Evolutionary conservation across 2,888 invertebrate genomes (phyloP).

Genomic region (Iselma pallidipennis): DNA sequence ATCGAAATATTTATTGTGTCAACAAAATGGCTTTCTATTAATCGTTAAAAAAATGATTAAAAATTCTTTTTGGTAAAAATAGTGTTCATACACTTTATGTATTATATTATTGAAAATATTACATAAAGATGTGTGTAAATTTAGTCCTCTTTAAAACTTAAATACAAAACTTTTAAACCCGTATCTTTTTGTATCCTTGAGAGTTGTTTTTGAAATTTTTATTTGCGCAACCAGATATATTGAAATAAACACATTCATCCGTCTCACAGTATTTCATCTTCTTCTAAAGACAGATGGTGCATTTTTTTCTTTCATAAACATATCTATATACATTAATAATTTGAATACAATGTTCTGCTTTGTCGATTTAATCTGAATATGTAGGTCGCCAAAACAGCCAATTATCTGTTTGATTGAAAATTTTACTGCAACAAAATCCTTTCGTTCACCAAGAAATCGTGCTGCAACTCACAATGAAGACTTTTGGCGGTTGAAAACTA

Average conservation of each 20-base stretch:
- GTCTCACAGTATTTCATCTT: constrained; percentile 12
- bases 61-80: not conserved
- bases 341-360: constrained; percentile 18
- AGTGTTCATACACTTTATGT: not conserved
- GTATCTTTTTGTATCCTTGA: constrained; percentile 24
- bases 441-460: no score
- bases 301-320: not conserved
- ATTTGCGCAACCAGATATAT: constrained; percentile 30
- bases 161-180: constrained; percentile 9
- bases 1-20: constrained; percentile 7
- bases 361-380: constrained; percentile 13
- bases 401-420: not conserved
- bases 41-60: not conserved
- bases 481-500: no score
- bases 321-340: no score
- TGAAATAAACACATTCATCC: constrained; percentile 23
- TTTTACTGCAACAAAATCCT: no score
- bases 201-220: constrained; percentile 28
- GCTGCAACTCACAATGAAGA: no score
- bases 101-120: not conserved
- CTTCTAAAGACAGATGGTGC: constrained; percentile 17
- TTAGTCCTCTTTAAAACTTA: constrained; percentile 23
- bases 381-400: constrained; percentile 9
- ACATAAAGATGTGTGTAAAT: constrained; percentile 11
- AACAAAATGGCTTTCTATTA: no score